phyloP scores from a whole-genome alignment of 2,113 vertebrate genomes.

The Todiramphus saurophagus region DNA sequence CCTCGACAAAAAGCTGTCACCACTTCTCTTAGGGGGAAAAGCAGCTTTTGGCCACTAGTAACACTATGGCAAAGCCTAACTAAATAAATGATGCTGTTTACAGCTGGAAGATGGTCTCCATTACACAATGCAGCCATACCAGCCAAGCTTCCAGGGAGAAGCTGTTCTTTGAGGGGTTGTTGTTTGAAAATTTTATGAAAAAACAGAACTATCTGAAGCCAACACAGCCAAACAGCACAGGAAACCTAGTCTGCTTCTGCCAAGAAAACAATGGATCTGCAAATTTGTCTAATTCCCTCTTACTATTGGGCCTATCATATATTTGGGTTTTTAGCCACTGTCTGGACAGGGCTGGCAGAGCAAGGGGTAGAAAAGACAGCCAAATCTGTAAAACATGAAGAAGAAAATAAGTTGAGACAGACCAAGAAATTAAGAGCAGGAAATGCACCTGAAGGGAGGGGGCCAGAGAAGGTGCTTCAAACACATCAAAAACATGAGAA shows the following conservation, averaged over 20 bases:
- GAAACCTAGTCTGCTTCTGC: neutral
- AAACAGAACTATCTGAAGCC: conserved; percentile 11
- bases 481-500: neutral
- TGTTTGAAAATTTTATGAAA: neutral
- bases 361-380: neutral
- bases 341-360: neutral
- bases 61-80: neutral
- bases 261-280: neutral
- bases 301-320: neutral
- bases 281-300: neutral
- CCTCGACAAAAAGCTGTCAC: neutral
- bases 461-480: neutral
- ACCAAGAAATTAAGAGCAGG: neutral
- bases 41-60: neutral
- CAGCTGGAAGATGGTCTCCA: neutral
- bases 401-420: neutral
- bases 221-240: neutral
- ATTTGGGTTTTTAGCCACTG: neutral
- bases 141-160: conserved; percentile 27
- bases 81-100: conserved; percentile 35
- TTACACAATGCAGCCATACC: neutral
- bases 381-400: neutral
- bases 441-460: neutral
- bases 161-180: neutral
- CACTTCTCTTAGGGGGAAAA: neutral